A percentile compares a stretch with the other conserved stretches of the same genome.
These are phyloP conservation scores for Eretmochelys imbricata DNA, from an alignment of 2,113 vertebrate species.

Conservation along the genomic window DNA sequence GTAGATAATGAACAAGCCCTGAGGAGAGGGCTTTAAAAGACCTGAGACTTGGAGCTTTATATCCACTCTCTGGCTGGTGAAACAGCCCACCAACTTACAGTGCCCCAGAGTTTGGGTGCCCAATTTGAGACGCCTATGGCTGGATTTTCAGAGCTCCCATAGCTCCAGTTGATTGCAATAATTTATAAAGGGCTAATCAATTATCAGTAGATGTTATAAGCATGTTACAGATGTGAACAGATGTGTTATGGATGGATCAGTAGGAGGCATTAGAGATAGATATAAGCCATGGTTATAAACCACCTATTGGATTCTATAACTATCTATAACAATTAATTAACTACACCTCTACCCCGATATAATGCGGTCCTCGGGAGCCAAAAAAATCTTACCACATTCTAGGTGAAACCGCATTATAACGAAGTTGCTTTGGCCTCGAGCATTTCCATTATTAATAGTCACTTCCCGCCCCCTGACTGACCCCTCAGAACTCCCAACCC, in stretches of 20 bases:
- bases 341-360: neutral
- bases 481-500: too few relatives aligned
- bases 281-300: neutral
- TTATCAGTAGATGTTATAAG: neutral
- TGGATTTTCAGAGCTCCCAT: slow-evolving; percentile 18
- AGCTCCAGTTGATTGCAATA: slow-evolving; percentile 51
- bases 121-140: neutral
- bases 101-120: slow-evolving; percentile 21
- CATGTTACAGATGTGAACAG: slow-evolving; percentile 23
- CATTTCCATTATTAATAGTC: too few relatives aligned
- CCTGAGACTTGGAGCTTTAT: neutral
- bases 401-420: too few relatives aligned
- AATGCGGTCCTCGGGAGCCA: too few relatives aligned
- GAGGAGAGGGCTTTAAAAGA: slow-evolving; percentile 53
- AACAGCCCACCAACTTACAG: slow-evolving; percentile 39
- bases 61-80: slow-evolving; percentile 20
- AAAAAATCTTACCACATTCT: too few relatives aligned
- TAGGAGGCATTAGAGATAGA: neutral
- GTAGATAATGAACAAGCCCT: neutral
- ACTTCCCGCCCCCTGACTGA: too few relatives aligned
- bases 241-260: neutral
- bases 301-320: neutral
- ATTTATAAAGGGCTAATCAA: slow-evolving; percentile 26
- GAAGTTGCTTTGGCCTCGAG: too few relatives aligned
- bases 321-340: neutral